phyloP scores from a whole-genome alignment of 2,113 vertebrate species.

The Psammodynastes pulverulentus region DNA sequence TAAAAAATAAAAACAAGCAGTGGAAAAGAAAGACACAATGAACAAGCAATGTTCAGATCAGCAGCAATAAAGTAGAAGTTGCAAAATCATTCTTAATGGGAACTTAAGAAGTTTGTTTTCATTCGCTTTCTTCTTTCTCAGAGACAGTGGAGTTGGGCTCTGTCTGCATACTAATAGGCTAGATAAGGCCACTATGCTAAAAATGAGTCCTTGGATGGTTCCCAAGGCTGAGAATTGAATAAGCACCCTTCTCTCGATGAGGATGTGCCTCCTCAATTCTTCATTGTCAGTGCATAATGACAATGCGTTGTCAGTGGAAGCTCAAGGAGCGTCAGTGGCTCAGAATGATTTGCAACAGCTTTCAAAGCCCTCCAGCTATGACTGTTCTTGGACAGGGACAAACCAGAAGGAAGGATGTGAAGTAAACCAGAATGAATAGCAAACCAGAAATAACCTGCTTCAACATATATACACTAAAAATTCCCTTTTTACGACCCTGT shows the following conservation, averaged over 20 bases:
- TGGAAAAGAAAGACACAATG: neutral
- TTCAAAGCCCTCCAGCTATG: neutral
- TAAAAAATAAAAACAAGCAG: neutral
- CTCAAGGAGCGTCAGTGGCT: neutral
- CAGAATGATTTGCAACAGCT: neutral
- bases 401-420: neutral
- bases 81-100: neutral
- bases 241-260: neutral
- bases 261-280: neutral
- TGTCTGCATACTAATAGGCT: neutral
- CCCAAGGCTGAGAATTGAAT: neutral
- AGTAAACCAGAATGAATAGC: neutral
- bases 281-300: neutral
- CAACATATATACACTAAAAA: neutral
- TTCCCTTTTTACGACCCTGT: neutral
- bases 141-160: neutral
- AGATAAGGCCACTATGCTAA: neutral
- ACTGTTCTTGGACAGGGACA: neutral
- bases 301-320: neutral
- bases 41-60: neutral
- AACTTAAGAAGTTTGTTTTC: neutral
- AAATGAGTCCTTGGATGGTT: neutral
- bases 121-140: neutral
- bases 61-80: neutral
- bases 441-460: neutral